phyloP scores from a whole-genome alignment of 2,888 invertebrate species.

The Acrobasis consociella region DNA sequence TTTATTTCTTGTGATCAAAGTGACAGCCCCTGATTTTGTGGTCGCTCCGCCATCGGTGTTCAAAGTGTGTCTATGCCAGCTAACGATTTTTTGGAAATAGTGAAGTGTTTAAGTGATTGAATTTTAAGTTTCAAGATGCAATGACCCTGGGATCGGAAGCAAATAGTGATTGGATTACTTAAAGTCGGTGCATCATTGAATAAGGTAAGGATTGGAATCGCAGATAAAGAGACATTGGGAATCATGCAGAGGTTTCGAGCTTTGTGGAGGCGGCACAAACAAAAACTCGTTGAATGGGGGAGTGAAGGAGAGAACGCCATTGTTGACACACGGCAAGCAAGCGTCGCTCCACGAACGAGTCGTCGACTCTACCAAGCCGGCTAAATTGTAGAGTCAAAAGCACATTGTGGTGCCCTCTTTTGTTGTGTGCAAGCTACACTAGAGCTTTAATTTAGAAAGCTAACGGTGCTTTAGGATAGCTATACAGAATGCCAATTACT shows the following conservation, averaged over 20 bases:
- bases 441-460: constrained; percentile 30
- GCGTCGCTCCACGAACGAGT: constrained; percentile 47
- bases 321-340: constrained; percentile 71
- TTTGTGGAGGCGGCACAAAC: constrained; percentile 59
- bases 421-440: constrained; percentile 31
- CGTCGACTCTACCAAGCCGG: constrained; percentile 38
- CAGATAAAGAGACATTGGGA: constrained; percentile 37
- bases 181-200: constrained; percentile 47
- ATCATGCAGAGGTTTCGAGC: constrained; percentile 43
- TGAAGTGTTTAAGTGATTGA: constrained; percentile 46
- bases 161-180: constrained; percentile 62
- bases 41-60: constrained; percentile 58
- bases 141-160: constrained; percentile 55
- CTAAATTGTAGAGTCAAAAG: constrained; percentile 50
- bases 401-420: constrained; percentile 46
- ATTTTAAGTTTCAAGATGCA: constrained; percentile 40
- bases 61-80: constrained; percentile 46
- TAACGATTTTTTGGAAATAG: constrained; percentile 46
- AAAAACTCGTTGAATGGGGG: constrained; percentile 65
- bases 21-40: constrained; percentile 53
- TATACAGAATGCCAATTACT: neutral
- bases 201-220: constrained; percentile 55
- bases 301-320: constrained; percentile 70
- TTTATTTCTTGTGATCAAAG: constrained; percentile 58
- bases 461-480: neutral